Evolutionary conservation across 2,113 vertebrate species (phyloP).

Genomic region (Spheniscus mendiculus): DNA sequence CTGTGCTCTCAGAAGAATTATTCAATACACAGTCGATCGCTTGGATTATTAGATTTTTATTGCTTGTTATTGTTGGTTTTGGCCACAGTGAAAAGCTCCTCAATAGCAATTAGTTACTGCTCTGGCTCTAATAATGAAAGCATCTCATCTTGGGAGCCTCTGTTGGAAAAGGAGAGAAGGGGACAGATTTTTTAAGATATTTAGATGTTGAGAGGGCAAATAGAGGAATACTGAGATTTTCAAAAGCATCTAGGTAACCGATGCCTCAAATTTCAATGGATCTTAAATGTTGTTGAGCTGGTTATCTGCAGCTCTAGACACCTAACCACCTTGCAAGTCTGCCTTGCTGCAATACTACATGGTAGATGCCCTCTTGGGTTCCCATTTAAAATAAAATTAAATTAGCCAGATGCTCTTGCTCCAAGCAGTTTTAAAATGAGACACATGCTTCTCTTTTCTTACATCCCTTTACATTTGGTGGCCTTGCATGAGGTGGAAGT

Average conservation of each 20-base stretch:
- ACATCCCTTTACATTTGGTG: not conserved
- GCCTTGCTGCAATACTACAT: accelerated
- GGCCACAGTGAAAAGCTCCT: not conserved
- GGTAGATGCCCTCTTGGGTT: not conserved
- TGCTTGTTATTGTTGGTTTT: slow-evolving; percentile 34
- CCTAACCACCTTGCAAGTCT: not conserved
- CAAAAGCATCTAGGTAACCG: not conserved
- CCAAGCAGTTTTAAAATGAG: not conserved
- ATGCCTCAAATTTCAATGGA: not conserved
- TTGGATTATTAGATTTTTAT: slow-evolving; percentile 38
- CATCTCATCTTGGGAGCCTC: not conserved
- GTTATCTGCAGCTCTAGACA: not conserved
- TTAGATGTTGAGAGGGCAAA: not conserved
- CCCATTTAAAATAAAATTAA: not conserved
- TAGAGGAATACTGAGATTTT: not conserved
- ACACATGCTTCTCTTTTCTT: not conserved
- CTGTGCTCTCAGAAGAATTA: not conserved
- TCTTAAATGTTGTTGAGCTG: not conserved
- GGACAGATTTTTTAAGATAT: not conserved
- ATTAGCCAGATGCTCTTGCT: not conserved
- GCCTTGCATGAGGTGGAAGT: not conserved
- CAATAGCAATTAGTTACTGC: not conserved
- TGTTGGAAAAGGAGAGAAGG: not conserved
- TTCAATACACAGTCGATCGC: not conserved
- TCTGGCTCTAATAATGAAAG: not conserved